A percentile compares a stretch with the other conserved stretches of the same genome.
Conservation (phyloP, 2,888 invertebrate genomes). For the Drosophila robusta region DNA sequence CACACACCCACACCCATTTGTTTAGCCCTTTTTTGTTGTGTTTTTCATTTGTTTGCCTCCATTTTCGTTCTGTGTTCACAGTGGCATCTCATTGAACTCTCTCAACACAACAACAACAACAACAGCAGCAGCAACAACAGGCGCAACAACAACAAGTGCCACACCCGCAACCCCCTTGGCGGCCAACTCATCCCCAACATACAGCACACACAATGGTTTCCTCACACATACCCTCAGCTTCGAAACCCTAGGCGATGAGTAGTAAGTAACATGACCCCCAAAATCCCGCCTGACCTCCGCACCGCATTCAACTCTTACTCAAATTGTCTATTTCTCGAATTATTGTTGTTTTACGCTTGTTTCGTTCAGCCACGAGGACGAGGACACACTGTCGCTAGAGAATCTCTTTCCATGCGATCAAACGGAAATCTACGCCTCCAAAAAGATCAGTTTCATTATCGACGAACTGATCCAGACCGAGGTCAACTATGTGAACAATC, state of each 20-base stretch:
- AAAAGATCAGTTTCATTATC: conserved; percentile 84
- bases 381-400: conserved; percentile 82
- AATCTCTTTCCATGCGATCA: conserved; percentile 84
- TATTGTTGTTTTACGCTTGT: background rate
- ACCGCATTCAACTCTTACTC: background rate
- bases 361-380: conserved; percentile 79
- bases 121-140: conserved; percentile 17
- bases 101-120: conserved; percentile 37
- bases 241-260: conserved; percentile 80
- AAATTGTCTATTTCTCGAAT: background rate
- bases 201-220: conserved; percentile 66
- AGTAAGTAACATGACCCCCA: conserved; percentile 71
- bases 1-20: background rate
- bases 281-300: background rate
- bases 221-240: conserved; percentile 74
- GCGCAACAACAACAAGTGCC: conserved; percentile 30
- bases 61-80: conserved; percentile 50
- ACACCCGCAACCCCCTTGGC: conserved; percentile 42
- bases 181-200: conserved; percentile 62
- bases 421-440: conserved; percentile 83
- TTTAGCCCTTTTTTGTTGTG: background rate
- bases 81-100: conserved; percentile 73
- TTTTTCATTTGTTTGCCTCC: conserved; percentile 29
- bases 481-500: conserved; percentile 83
- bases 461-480: conserved; percentile 85